These are phyloP conservation scores for Cottus gobio DNA, from an alignment of 2,113 vertebrate species.

Conservation along the genomic window DNA sequence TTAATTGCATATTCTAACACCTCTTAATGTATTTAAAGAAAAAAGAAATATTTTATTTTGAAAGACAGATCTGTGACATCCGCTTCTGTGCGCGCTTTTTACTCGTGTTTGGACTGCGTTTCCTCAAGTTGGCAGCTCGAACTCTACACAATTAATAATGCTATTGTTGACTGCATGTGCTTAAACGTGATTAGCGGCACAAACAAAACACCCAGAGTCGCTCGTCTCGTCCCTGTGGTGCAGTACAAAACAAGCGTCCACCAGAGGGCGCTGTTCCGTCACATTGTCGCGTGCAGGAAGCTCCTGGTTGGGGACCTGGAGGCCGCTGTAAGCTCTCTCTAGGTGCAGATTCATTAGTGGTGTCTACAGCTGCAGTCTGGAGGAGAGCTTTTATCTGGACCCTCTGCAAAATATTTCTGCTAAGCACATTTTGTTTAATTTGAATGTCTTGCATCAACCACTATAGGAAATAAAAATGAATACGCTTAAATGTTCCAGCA, in stretches of 20 bases:
- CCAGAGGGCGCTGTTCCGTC: constrained; percentile 43
- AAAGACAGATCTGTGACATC: background rate
- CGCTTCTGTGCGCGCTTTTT: background rate
- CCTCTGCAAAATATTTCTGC: background rate
- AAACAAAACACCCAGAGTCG: background rate
- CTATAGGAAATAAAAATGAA: background rate
- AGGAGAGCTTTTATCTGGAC: no score
- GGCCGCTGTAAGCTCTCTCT: constrained; percentile 15
- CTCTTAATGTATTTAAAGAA: background rate
- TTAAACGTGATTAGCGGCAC: background rate
- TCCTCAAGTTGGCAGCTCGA: background rate
- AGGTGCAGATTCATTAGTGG: constrained; percentile 10
- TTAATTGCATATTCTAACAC: no score
- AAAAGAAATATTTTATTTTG: background rate
- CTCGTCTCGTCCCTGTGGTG: background rate
- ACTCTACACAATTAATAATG: background rate
- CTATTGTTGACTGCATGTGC: background rate
- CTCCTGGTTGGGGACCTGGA: background rate
- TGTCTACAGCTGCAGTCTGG: no score
- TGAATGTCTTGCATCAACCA: background rate
- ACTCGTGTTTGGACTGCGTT: background rate
- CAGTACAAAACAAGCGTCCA: background rate
- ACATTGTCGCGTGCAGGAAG: background rate
- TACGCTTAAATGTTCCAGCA: background rate
- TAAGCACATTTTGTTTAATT: background rate